These are phyloP conservation scores for Araneus ventricosus DNA, from an alignment of 1,140 invertebrate genomes.

Conservation along the genomic window DNA sequence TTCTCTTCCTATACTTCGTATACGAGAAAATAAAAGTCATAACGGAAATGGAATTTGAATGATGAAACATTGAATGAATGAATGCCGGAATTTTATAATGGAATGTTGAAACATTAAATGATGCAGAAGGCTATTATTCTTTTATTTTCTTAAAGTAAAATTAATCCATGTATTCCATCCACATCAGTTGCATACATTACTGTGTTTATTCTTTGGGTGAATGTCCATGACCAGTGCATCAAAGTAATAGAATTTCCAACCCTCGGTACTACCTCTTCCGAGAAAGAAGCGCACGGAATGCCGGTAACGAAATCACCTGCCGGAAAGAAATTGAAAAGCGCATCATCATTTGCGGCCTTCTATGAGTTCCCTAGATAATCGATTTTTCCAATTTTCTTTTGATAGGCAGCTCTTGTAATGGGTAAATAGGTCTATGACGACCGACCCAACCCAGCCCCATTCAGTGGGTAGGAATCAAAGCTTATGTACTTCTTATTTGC, in stretches of 20 bases:
- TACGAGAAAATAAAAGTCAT: no score
- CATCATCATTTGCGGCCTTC: slow-evolving; percentile 7
- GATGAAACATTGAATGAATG: no score
- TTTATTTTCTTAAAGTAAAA: no score
- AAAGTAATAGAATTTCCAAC: not conserved
- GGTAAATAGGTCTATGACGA: slow-evolving; percentile 62
- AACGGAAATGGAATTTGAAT: no score
- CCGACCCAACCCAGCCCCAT: slow-evolving; percentile 29
- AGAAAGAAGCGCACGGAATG: not conserved
- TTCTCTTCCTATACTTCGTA: no score
- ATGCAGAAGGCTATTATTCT: no score
- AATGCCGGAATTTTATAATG: no score
- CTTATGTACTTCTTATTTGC: slow-evolving; percentile 13
- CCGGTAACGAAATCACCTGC: not conserved
- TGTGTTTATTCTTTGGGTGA: not conserved
- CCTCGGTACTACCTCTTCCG: not conserved
- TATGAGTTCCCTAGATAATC: slow-evolving; percentile 61
- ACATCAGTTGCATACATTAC: not conserved
- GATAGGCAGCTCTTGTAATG: slow-evolving; percentile 67
- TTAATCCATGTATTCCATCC: no score
- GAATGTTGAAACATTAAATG: no score
- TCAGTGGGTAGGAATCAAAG: slow-evolving; percentile 9
- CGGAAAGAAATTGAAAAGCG: slow-evolving; percentile 40
- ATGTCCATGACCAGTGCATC: not conserved
- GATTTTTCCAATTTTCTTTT: slow-evolving; percentile 67